Evolutionary conservation across 2,888 invertebrate genomes (phyloP).

Genomic region (Machimus rusticus): DNA sequence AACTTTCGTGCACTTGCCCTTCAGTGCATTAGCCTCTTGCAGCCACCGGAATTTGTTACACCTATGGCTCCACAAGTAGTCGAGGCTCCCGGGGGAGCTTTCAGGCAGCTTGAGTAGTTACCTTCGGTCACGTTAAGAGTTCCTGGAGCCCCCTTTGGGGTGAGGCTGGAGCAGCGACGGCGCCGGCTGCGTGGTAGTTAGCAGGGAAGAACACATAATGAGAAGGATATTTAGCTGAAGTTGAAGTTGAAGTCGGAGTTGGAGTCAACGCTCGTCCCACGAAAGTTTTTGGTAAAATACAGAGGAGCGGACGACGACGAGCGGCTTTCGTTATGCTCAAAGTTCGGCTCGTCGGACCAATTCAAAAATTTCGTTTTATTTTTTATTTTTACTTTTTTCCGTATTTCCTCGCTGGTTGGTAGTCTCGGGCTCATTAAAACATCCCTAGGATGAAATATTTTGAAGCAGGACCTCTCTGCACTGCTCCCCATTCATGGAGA

Average conservation of each 20-base stretch:
- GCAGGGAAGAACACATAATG: neutral
- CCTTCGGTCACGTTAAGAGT: neutral
- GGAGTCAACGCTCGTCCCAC: neutral
- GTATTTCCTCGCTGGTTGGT: neutral
- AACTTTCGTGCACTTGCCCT: constrained; percentile 8
- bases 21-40: constrained; percentile 14
- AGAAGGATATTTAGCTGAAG: neutral
- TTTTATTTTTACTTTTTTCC: neutral
- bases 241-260: neutral
- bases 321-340: neutral
- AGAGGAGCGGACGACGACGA: neutral
- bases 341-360: neutral
- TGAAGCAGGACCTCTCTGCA: neutral
- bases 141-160: neutral
- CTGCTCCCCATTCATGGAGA: neutral
- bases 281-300: neutral
- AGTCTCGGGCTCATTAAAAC: neutral
- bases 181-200: neutral
- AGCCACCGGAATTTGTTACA: constrained; percentile 7
- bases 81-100: neutral
- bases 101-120: neutral
- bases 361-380: neutral
- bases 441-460: neutral
- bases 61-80: neutral
- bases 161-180: neutral